Evolutionary conservation across 2,797 vertebrate genomes (phyloP).

Genomic region (Dendrocincla fuliginosa): DNA sequence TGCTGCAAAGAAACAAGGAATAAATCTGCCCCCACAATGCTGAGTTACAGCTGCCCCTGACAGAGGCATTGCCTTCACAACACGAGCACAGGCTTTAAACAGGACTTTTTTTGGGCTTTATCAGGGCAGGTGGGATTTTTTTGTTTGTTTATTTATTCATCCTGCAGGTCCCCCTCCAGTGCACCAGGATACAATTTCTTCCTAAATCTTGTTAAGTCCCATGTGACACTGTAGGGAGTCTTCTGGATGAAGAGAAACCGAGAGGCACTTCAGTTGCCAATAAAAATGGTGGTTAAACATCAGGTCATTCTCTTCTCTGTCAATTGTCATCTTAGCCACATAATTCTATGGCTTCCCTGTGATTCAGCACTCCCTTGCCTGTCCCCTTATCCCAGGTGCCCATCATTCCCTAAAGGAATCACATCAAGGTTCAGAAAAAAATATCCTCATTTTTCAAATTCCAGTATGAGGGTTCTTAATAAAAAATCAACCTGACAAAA

Average conservation of each 20-base stretch:
- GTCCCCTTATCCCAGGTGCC: neutral
- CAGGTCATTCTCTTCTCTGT: neutral
- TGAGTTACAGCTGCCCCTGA: neutral
- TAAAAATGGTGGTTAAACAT: neutral
- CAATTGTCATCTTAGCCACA: neutral
- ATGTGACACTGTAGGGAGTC: neutral
- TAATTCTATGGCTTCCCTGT: neutral
- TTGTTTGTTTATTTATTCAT: neutral
- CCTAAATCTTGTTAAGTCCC: neutral
- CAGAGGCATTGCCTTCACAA: neutral
- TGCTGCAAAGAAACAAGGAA: neutral
- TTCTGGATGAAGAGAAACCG: neutral
- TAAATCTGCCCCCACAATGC: neutral
- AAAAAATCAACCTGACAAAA: neutral
- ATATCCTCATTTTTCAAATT: neutral
- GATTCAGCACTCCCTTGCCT: neutral
- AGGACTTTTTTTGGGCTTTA: neutral
- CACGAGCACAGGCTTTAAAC: neutral
- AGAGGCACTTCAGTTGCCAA: accelerated
- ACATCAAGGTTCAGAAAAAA: neutral
- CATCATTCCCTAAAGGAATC: accelerated
- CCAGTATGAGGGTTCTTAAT: neutral
- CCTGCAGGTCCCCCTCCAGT: neutral
- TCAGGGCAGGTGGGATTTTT: neutral
- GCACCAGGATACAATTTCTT: neutral